phyloP scores from a whole-genome alignment of 2,113 vertebrate species.

The Hydropotes inermis region DNA sequence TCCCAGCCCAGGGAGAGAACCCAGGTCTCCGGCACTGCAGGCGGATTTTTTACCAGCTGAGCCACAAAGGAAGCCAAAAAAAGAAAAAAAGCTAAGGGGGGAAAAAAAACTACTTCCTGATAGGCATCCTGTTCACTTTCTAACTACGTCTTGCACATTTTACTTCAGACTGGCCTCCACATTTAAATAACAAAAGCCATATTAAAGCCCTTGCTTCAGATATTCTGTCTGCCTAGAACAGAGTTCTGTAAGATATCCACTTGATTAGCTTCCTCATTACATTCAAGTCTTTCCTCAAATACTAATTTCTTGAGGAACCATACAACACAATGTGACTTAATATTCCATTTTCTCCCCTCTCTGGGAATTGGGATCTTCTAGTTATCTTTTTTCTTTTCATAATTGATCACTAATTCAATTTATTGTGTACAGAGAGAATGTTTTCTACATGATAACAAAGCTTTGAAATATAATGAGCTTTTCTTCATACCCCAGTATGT shows the following conservation, averaged over 20 bases:
- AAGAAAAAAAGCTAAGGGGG: neutral
- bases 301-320: neutral
- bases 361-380: neutral
- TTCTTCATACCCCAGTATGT: neutral
- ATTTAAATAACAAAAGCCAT: neutral
- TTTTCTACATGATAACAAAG: neutral
- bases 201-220: neutral
- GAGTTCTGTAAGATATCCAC: neutral
- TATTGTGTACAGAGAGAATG: neutral
- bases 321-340: neutral
- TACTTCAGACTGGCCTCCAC: neutral
- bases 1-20: neutral
- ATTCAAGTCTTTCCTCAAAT: neutral
- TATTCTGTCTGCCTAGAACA: neutral
- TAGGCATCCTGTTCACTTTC: neutral
- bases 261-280: neutral
- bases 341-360: neutral
- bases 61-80: neutral
- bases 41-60: neutral
- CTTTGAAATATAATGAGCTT: conserved; percentile 24
- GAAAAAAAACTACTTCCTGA: neutral
- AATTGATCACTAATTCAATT: neutral
- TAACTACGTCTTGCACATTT: neutral
- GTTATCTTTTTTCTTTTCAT: neutral
- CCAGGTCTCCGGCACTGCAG: neutral